Percentiles rank a stretch among this genome's conserved stretches.
Conservation (phyloP, 2,113 vertebrate genomes). For the Leptodactylus fuscus region DNA sequence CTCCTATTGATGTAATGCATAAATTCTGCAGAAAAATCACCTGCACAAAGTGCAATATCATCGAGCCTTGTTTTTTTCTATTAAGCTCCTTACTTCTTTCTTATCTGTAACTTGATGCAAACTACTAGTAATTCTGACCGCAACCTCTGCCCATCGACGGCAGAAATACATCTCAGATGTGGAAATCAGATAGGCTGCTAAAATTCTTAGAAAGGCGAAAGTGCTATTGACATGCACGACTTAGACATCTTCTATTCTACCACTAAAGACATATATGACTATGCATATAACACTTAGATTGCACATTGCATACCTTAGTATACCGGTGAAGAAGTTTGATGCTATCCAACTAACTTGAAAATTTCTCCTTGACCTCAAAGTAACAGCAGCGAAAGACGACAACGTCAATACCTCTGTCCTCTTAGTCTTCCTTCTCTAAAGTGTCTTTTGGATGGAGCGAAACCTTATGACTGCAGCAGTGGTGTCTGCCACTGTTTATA, state of each 20-base stretch:
- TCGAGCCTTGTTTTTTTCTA: too few relatives aligned
- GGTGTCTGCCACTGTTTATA: slow-evolving; percentile 8
- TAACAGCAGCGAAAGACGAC: not conserved
- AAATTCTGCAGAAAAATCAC: too few relatives aligned
- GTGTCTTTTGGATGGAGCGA: not conserved
- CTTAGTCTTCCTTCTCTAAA: not conserved
- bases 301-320: slow-evolving; percentile 10
- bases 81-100: too few relatives aligned
- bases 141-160: not conserved
- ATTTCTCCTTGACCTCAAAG: not conserved
- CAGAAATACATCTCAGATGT: not conserved
- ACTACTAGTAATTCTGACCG: too few relatives aligned
- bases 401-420: not conserved
- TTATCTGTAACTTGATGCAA: too few relatives aligned
- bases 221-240: not conserved
- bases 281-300: not conserved
- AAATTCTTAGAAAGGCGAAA: not conserved
- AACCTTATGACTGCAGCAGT: not conserved
- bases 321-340: not conserved
- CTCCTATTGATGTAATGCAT: too few relatives aligned
- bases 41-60: too few relatives aligned
- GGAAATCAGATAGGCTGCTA: not conserved
- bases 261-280: not conserved
- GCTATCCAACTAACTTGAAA: not conserved
- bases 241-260: not conserved